These are phyloP conservation scores for Serilophus lunatus DNA, from an alignment of 2,113 vertebrate genomes.

Conservation along the genomic window DNA sequence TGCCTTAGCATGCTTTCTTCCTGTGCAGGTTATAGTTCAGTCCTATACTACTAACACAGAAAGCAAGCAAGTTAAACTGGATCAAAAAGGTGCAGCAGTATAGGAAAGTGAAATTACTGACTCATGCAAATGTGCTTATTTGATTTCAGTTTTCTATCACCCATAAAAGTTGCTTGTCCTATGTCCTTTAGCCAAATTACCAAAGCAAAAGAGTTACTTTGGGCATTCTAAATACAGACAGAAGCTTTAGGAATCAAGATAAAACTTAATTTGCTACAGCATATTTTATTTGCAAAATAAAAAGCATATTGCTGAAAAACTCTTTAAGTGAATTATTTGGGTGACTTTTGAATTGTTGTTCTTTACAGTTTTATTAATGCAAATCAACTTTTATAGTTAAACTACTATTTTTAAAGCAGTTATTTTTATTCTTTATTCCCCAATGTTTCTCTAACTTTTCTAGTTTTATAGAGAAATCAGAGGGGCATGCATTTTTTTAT, in stretches of 20 bases:
- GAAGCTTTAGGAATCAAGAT: not conserved
- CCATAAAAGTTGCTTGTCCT: not conserved
- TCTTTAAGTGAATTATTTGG: not conserved
- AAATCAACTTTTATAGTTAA: not conserved
- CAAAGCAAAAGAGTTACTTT: not conserved
- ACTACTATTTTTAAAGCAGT: not conserved
- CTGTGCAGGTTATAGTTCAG: not conserved
- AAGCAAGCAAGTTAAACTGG: not conserved
- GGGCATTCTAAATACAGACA: accelerated
- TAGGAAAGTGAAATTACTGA: not conserved
- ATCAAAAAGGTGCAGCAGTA: not conserved
- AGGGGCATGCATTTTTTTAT: not conserved
- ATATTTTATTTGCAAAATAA: not conserved
- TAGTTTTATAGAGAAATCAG: not conserved
- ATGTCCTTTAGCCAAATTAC: not conserved
- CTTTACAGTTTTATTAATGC: not conserved
- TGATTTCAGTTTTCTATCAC: not conserved
- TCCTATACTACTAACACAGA: not conserved
- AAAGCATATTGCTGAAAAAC: not conserved
- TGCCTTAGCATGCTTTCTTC: not conserved
- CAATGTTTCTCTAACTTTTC: not conserved
- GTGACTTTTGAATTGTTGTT: not conserved
- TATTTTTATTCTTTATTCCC: not conserved
- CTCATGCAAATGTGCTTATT: not conserved
- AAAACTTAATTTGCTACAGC: not conserved